Percentiles rank a stretch among this genome's conserved stretches.
phyloP scores from a whole-genome alignment of 1,140 invertebrate species.

The Panulirus ornatus region DNA sequence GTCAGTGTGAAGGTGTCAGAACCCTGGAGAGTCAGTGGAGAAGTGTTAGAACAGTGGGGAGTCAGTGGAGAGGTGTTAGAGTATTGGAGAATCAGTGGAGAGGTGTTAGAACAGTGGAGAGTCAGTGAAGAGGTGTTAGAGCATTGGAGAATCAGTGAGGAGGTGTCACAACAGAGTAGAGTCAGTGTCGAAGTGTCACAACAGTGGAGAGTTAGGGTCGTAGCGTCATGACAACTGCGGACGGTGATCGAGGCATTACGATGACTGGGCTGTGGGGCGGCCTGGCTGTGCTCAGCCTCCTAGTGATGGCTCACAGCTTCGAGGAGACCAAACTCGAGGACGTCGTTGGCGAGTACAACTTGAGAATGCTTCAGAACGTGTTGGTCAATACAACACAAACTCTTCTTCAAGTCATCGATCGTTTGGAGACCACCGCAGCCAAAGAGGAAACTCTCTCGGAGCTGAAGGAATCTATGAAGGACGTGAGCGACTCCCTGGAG shows the following conservation, averaged over 20 bases:
- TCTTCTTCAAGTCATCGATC: constrained; percentile 16
- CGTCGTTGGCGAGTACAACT: constrained; percentile 51
- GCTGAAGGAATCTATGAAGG: constrained; percentile 19
- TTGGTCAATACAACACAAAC: constrained; percentile 46
- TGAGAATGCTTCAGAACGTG: constrained; percentile 44
- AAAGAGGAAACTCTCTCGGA: constrained; percentile 13
- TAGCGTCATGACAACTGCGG: background rate
- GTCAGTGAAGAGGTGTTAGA: background rate
- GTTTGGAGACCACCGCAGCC: constrained; percentile 14
- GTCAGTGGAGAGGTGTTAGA: too few species aligned
- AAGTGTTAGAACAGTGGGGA: too few species aligned
- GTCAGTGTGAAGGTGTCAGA: too few species aligned
- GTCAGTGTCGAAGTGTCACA: background rate
- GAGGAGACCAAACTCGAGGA: constrained; percentile 59
- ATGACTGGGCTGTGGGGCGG: background rate
- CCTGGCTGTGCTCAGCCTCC: constrained; percentile 36
- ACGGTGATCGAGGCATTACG: background rate
- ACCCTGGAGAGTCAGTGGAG: too few species aligned
- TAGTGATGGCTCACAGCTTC: constrained; percentile 30
- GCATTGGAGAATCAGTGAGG: background rate
- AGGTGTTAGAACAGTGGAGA: background rate
- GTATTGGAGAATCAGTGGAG: too few species aligned
- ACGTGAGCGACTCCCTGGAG: constrained; percentile 36
- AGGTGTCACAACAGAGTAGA: background rate
- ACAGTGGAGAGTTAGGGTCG: too few species aligned